These are phyloP conservation scores for Ruditapes philippinarum DNA, from an alignment of 1,140 invertebrate species.

Conservation along the genomic window DNA sequence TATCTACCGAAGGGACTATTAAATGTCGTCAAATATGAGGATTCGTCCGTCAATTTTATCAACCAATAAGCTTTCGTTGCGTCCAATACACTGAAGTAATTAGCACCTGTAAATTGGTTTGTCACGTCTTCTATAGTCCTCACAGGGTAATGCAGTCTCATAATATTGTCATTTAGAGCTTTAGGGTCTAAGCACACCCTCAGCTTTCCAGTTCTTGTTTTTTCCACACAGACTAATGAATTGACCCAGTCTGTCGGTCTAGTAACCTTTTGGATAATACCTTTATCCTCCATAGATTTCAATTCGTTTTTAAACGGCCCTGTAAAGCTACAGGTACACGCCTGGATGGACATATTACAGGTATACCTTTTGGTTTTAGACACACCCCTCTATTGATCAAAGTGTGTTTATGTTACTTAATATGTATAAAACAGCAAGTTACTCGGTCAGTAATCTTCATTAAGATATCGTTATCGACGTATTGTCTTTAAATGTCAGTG, in stretches of 20 bases:
- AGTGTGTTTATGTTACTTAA: no score
- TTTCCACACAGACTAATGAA: conserved; percentile 66
- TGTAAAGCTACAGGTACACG: conserved; percentile 57
- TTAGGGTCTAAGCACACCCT: conserved; percentile 52
- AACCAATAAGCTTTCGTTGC: conserved; percentile 49
- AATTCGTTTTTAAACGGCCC: conserved; percentile 69
- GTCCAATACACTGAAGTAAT: conserved; percentile 21
- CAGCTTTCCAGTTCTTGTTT: conserved; percentile 50
- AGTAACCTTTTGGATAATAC: conserved; percentile 69
- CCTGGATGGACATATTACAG: conserved; percentile 56
- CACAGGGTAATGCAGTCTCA: conserved; percentile 54
- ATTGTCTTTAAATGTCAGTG: no score
- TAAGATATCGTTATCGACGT: no score
- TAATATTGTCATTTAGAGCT: conserved; percentile 35
- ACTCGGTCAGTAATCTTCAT: no score
- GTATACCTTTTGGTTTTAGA: conserved; percentile 45
- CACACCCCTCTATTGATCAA: no score
- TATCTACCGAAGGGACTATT: conserved; percentile 69
- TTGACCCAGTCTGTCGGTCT: conserved; percentile 74
- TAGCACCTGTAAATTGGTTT: no score
- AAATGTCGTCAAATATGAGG: conserved; percentile 45
- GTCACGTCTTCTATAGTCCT: conserved; percentile 58
- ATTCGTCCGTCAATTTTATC: conserved; percentile 47
- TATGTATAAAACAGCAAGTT: no score
- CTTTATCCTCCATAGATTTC: conserved; percentile 54